These are phyloP conservation scores for Hofmannophila pseudospretella DNA, from an alignment of 2,888 invertebrate species.

Conservation along the genomic window DNA sequence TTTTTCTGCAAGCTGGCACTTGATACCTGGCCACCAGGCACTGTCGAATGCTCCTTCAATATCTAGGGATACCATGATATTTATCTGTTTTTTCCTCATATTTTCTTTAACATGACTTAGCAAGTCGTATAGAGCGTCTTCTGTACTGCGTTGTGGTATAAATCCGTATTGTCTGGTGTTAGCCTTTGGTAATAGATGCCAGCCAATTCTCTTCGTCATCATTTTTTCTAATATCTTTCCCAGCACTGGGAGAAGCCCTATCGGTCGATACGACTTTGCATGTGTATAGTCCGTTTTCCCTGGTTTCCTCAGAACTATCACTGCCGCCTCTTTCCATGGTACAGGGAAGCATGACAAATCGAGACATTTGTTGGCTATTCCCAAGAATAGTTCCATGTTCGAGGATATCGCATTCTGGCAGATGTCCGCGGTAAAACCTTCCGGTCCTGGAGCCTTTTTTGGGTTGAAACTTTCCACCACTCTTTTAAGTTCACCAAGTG, in stretches of 20 bases:
- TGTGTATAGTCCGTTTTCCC: not conserved
- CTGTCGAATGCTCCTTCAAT: not conserved
- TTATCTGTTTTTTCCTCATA: not conserved
- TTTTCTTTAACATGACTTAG: not conserved
- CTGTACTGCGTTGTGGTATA: conserved; percentile 8
- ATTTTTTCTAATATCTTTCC: not conserved
- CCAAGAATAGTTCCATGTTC: not conserved
- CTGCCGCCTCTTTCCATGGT: not conserved
- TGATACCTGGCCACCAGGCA: not conserved
- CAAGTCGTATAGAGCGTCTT: conserved; percentile 5
- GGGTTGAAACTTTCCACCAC: conserved; percentile 7
- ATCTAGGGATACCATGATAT: not conserved
- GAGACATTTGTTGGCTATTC: too few species aligned
- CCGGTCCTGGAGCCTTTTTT: conserved; percentile 13
- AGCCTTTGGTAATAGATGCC: not conserved
- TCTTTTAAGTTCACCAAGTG: conserved; percentile 3
- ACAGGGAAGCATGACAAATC: too few species aligned
- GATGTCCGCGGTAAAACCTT: conserved; percentile 14
- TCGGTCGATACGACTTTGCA: not conserved
- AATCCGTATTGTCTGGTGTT: conserved; percentile 8
- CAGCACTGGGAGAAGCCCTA: not conserved
- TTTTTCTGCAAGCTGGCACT: not conserved
- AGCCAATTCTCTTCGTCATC: not conserved
- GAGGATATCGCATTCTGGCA: not conserved
- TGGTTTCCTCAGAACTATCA: not conserved